Evolutionary conservation across 2,888 invertebrate genomes (phyloP).

Genomic region (Gari tellinella): DNA sequence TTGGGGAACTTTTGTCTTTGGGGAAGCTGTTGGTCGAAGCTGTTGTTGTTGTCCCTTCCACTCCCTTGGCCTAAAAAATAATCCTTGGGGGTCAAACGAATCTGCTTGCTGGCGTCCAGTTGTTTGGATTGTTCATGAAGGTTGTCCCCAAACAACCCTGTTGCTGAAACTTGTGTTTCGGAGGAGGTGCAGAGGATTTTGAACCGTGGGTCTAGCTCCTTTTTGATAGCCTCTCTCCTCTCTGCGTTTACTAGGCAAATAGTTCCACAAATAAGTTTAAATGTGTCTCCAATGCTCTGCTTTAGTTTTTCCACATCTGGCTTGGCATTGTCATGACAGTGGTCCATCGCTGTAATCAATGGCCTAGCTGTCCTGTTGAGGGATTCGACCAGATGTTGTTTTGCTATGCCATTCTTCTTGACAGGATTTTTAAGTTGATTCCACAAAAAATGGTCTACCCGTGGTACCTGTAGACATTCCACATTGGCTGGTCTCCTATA

Average conservation of each 20-base stretch:
- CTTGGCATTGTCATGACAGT: not conserved
- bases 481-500: not conserved
- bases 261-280: not conserved
- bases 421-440: too few species aligned
- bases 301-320: not conserved
- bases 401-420: too few species aligned
- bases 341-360: not conserved
- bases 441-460: too few species aligned
- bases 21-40: too few species aligned
- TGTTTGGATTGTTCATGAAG: not conserved
- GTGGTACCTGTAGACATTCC: too few species aligned
- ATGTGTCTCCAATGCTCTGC: not conserved
- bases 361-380: not conserved
- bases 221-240: not conserved
- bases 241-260: not conserved
- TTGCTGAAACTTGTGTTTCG: not conserved
- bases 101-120: not conserved
- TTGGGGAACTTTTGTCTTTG: too few species aligned
- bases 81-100: not conserved
- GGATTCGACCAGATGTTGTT: too few species aligned
- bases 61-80: too few species aligned
- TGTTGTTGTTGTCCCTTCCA: too few species aligned
- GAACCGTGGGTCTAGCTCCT: not conserved
- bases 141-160: conserved; percentile 4
- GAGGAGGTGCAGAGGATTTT: not conserved